A percentile compares a stretch with the other conserved stretches of the same genome.
Evolutionary conservation across 1,140 invertebrate species (phyloP).

Genomic region (Drosophila oshimai): DNA sequence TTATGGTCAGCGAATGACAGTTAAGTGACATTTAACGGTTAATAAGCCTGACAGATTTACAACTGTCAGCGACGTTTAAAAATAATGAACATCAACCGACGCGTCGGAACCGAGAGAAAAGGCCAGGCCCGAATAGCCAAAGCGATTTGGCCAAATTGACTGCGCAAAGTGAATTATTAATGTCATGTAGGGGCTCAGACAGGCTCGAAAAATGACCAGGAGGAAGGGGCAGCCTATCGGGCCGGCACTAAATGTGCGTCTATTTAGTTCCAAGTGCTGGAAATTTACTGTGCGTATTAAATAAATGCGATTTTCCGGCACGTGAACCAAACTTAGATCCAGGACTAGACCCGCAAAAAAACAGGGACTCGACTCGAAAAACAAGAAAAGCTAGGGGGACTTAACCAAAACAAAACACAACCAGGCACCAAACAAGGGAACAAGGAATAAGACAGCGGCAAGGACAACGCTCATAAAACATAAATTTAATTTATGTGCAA

Average conservation of each 20-base stretch:
- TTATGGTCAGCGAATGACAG: constrained; percentile 66
- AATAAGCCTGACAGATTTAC: constrained; percentile 81
- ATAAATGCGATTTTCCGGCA: constrained; percentile 78
- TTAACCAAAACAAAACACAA: constrained; percentile 32
- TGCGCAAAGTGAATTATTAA: constrained; percentile 80
- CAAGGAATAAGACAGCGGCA: constrained; percentile 50
- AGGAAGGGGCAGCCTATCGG: constrained; percentile 43
- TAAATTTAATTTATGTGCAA: constrained; percentile 82
- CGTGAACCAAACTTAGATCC: constrained; percentile 47
- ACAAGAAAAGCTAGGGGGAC: constrained; percentile 7
- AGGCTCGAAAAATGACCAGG: neutral
- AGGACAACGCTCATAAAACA: constrained; percentile 78
- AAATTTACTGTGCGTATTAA: constrained; percentile 78
- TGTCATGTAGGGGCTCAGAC: constrained; percentile 58
- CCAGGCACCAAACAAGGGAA: constrained; percentile 16
- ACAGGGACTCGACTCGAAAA: constrained; percentile 3
- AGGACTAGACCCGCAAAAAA: constrained; percentile 3
- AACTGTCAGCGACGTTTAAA: constrained; percentile 76
- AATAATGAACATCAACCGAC: constrained; percentile 71
- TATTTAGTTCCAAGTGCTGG: constrained; percentile 77
- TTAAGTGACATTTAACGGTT: constrained; percentile 81
- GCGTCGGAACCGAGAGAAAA: constrained; percentile 8
- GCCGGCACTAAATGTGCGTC: constrained; percentile 71
- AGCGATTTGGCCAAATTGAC: constrained; percentile 76
- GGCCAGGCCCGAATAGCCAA: constrained; percentile 46